Evolutionary conservation across 2,797 vertebrate genomes (phyloP).

Genomic region (Schizopygopsis malacanthus): DNA sequence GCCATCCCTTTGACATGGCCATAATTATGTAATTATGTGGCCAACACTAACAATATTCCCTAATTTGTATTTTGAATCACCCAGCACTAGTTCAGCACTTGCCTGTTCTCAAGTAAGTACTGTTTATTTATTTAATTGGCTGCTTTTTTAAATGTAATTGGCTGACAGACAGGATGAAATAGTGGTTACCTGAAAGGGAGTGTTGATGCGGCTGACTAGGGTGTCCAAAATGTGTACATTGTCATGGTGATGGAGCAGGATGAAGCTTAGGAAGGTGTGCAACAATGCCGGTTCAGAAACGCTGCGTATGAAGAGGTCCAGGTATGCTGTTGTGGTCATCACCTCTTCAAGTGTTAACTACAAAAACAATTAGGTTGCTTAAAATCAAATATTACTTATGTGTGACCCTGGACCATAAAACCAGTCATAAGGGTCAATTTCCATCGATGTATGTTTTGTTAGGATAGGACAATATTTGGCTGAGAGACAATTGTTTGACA

Average conservation of each 20-base stretch:
- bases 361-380: slow-evolving; percentile 6
- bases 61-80: not conserved
- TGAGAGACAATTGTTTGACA: too few relatives aligned
- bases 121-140: not conserved
- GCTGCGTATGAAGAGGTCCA: slow-evolving; percentile 94
- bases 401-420: too few relatives aligned
- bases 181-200: slow-evolving; percentile 88
- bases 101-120: not conserved
- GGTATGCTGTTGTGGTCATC: slow-evolving; percentile 96
- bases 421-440: too few relatives aligned
- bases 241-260: slow-evolving; percentile 92
- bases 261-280: slow-evolving; percentile 94
- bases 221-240: slow-evolving; percentile 94
- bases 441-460: too few relatives aligned
- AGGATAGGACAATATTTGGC: too few relatives aligned
- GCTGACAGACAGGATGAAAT: not conserved
- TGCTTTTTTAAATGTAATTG: not conserved
- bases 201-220: slow-evolving; percentile 95
- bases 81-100: not conserved
- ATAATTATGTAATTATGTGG: too few relatives aligned
- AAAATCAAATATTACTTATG: not conserved
- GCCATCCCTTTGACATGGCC: too few relatives aligned
- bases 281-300: slow-evolving; percentile 92
- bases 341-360: slow-evolving; percentile 96
- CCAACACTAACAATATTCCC: not conserved